phyloP scores from a whole-genome alignment of 2,797 vertebrate species.

The Pseudocheirus occidentalis region DNA sequence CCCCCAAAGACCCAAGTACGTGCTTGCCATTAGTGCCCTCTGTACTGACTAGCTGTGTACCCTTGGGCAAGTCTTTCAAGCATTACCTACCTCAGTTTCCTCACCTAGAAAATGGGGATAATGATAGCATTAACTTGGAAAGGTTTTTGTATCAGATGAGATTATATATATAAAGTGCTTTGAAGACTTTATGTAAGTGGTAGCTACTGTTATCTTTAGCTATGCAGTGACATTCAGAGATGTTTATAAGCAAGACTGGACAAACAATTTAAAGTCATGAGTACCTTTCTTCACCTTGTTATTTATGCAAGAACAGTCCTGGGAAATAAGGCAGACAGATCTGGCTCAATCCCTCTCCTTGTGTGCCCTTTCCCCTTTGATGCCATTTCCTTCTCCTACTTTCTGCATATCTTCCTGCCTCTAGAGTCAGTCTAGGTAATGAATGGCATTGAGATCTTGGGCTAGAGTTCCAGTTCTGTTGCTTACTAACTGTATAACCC shows the following conservation, averaged over 20 bases:
- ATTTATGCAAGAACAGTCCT: not conserved
- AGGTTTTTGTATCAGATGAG: not conserved
- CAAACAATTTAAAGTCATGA: constrained; percentile 39
- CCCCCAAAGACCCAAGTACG: constrained; percentile 39
- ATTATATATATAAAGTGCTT: not conserved
- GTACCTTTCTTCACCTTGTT: constrained; percentile 10
- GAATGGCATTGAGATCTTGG: not conserved
- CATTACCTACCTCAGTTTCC: not conserved
- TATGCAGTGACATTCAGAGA: not conserved
- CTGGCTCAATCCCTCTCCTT: not conserved
- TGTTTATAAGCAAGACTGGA: constrained; percentile 2
- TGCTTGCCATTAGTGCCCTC: constrained; percentile 8
- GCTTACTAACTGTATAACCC: not conserved
- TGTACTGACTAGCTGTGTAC: not conserved
- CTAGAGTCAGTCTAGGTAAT: not conserved
- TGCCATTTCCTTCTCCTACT: not conserved
- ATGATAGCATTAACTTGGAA: not conserved
- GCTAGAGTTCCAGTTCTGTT: not conserved
- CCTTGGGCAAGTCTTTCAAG: not conserved
- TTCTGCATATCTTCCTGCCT: not conserved
- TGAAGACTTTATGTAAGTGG: not conserved
- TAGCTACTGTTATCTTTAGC: not conserved
- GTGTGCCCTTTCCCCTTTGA: not conserved
- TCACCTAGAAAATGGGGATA: not conserved
- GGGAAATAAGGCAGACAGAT: not conserved